Evolutionary conservation across 1,140 invertebrate species (phyloP).

Genomic region (Dendroctonus ponderosae): DNA sequence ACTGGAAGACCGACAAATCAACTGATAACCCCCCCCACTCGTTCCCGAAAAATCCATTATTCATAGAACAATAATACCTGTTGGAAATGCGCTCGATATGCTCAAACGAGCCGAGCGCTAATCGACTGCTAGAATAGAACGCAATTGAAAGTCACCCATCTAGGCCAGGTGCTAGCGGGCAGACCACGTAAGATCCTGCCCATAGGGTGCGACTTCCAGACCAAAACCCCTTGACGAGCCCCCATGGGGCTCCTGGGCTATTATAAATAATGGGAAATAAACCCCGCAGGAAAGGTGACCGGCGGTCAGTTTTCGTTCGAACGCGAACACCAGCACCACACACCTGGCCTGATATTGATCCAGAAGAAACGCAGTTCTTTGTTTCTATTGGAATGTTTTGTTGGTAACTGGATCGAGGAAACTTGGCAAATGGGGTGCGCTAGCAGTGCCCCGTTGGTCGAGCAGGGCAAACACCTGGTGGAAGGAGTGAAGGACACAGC

Average conservation of each 20-base stretch:
- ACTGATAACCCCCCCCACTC: too few species aligned
- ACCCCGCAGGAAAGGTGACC: conserved; percentile 22
- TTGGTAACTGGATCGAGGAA: neutral
- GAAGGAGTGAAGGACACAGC: conserved; percentile 44
- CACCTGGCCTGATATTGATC: conserved; percentile 6
- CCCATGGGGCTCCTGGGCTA: neutral
- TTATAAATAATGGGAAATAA: conserved; percentile 4
- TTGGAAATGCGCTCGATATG: conserved; percentile 5
- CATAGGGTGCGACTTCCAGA: neutral
- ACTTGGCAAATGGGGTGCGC: conserved; percentile 45
- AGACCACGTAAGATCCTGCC: neutral
- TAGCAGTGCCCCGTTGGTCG: conserved; percentile 47
- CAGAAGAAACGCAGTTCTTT: neutral
- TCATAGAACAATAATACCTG: neutral
- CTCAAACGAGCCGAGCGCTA: neutral
- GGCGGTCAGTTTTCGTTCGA: conserved; percentile 22
- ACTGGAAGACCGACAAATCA: too few species aligned
- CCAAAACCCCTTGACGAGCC: neutral
- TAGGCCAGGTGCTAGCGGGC: neutral
- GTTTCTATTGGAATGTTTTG: neutral
- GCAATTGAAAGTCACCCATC: neutral
- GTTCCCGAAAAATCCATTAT: too few species aligned
- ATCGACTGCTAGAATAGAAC: neutral
- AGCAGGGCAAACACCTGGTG: conserved; percentile 45
- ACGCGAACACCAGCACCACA: conserved; percentile 10